A percentile compares a stretch with the other conserved stretches of the same genome.
phyloP scores from a whole-genome alignment of 2,113 vertebrate genomes.

The Toxotes jaculatrix region DNA sequence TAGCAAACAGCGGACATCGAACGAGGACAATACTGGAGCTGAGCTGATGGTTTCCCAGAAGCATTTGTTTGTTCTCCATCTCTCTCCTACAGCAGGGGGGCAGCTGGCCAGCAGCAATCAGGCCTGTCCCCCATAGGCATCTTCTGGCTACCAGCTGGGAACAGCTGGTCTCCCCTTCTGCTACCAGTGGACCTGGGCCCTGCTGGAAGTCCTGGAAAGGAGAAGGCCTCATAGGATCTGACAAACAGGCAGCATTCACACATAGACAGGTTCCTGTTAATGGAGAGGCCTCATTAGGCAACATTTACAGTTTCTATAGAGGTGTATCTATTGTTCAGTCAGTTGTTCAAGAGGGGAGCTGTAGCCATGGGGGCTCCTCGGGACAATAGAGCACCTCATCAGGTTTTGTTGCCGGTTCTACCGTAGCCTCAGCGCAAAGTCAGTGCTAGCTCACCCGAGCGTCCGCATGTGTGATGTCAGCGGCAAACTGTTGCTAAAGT shows the following conservation, averaged over 20 bases:
- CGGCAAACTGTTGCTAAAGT: constrained; percentile 54
- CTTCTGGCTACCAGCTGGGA: constrained; percentile 83
- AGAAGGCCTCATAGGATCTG: constrained; percentile 51
- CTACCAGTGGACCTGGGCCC: constrained; percentile 62
- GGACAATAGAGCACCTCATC: constrained; percentile 59
- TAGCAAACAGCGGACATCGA: not conserved
- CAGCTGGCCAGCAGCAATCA: constrained; percentile 83
- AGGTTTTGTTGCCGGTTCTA: constrained; percentile 48
- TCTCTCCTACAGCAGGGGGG: constrained; percentile 76
- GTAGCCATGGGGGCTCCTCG: constrained; percentile 20
- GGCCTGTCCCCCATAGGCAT: constrained; percentile 77
- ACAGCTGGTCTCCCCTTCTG: constrained; percentile 83
- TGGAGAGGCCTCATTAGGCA: constrained; percentile 75
- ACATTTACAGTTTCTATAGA: constrained; percentile 70
- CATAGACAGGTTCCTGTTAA: constrained; percentile 59
- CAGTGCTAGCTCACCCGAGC: not conserved
- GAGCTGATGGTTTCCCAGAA: constrained; percentile 44
- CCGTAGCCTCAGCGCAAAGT: constrained; percentile 11
- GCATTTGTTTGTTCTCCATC: constrained; percentile 76
- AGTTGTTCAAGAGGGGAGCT: constrained; percentile 14
- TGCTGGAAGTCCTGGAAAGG: constrained; percentile 69
- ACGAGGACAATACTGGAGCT: constrained; percentile 1
- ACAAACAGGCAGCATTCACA: constrained; percentile 67
- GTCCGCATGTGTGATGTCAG: constrained; percentile 31
- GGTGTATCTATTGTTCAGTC: constrained; percentile 62